These are phyloP conservation scores for Vandiemenella viatica DNA, from an alignment of 2,888 invertebrate genomes.

Conservation along the genomic window DNA sequence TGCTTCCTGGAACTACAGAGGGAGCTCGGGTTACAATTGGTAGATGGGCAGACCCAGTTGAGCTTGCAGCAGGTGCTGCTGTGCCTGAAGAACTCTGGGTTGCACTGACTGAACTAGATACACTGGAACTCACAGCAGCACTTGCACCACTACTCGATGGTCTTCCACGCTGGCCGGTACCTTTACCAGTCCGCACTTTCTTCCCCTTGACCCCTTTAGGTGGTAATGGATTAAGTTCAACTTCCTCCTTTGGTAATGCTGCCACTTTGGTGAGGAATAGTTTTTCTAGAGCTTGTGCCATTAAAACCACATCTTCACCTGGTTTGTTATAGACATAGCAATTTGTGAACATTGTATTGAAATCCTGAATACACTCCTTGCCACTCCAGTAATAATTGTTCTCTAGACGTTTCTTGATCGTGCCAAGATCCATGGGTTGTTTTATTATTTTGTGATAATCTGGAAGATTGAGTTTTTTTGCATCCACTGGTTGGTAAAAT, in stretches of 20 bases:
- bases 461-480: conserved; percentile 85
- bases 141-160: conserved; percentile 26
- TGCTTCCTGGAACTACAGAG: conserved; percentile 48
- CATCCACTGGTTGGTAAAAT: conserved; percentile 94
- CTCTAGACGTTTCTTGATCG: conserved; percentile 88
- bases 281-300: conserved; percentile 93
- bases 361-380: conserved; percentile 91
- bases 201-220: conserved; percentile 43
- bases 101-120: conserved; percentile 24
- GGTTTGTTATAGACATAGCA: conserved; percentile 97
- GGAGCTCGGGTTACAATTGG: conserved; percentile 37
- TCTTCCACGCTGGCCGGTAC: conserved; percentile 20
- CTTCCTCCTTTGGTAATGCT: conserved; percentile 91
- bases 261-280: conserved; percentile 78
- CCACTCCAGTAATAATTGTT: conserved; percentile 90
- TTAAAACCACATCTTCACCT: conserved; percentile 93
- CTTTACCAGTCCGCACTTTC: conserved; percentile 30
- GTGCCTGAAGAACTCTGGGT: conserved; percentile 31
- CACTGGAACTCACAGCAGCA: conserved; percentile 19
- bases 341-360: conserved; percentile 94
- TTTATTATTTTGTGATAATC: conserved; percentile 97
- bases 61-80: conserved; percentile 13
- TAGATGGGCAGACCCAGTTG: conserved; percentile 18
- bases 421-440: conserved; percentile 95
- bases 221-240: conserved; percentile 62